Percentiles rank a stretch among this genome's conserved stretches.
These are phyloP conservation scores for Ctenosaura bakeri DNA, from an alignment of 2,797 vertebrate genomes.

Conservation along the genomic window DNA sequence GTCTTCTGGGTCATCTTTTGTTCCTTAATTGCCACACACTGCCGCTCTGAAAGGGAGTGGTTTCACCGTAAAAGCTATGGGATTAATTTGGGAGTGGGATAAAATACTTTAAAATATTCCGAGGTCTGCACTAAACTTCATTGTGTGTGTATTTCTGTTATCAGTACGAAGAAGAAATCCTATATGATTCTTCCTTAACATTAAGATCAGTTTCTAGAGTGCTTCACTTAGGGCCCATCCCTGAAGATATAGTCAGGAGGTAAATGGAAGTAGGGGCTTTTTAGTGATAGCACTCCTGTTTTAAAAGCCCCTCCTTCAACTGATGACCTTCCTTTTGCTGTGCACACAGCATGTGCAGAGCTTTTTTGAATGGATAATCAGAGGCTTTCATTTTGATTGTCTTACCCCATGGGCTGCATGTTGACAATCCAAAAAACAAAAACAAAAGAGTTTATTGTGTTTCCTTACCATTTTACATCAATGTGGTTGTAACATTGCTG, in stretches of 20 bases:
- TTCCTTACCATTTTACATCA: background rate
- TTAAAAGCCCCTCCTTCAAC: background rate
- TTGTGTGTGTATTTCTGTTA: background rate
- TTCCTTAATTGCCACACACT: background rate
- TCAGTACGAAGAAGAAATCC: background rate
- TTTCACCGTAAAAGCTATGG: no score
- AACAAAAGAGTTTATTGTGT: background rate
- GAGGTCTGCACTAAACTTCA: background rate
- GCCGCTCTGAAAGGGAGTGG: background rate
- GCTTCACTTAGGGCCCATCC: background rate
- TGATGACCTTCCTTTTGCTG: background rate
- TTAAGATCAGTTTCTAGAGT: background rate
- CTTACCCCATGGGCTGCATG: background rate
- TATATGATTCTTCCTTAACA: background rate
- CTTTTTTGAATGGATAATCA: background rate
- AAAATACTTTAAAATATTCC: no score
- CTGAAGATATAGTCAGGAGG: background rate
- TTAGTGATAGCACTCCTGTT: background rate
- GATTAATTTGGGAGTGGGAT: background rate
- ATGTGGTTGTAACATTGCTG: background rate
- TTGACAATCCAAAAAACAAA: no score
- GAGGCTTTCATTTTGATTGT: background rate
- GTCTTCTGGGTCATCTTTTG: no score
- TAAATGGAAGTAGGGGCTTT: background rate
- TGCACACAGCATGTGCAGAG: background rate